Conservation (phyloP, 2,797 vertebrate genomes). For the Eutrigla gurnardus region DNA sequence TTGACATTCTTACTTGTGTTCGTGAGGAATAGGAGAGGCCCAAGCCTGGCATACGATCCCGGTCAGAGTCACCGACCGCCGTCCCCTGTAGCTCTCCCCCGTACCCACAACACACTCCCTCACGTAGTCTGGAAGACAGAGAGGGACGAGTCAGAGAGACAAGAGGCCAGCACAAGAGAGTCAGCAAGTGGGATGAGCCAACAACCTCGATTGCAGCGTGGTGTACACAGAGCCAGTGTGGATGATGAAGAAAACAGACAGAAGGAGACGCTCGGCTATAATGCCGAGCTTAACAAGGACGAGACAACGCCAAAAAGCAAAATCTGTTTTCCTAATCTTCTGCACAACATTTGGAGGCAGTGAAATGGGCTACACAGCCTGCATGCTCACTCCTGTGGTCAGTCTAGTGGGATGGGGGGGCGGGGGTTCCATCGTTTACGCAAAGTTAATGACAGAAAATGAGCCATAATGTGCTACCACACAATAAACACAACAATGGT, state of each 20-base stretch:
- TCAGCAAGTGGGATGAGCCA: slow-evolving; percentile 44
- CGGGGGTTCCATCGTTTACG: slow-evolving; percentile 66
- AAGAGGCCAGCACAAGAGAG: slow-evolving; percentile 24
- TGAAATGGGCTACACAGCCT: slow-evolving; percentile 30
- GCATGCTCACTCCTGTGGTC: slow-evolving; percentile 41
- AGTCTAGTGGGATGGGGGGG: slow-evolving; percentile 41
- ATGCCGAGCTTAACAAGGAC: slow-evolving; percentile 55
- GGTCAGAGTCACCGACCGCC: slow-evolving; percentile 89
- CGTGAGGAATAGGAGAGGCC: slow-evolving; percentile 94
- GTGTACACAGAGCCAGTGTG: slow-evolving; percentile 39
- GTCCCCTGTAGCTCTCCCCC: slow-evolving; percentile 93
- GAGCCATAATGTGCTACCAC: slow-evolving; percentile 71
- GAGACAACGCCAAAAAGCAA: slow-evolving; percentile 60
- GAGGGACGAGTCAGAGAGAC: slow-evolving; percentile 9
- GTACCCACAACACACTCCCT: slow-evolving; percentile 95
- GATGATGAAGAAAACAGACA: slow-evolving; percentile 74
- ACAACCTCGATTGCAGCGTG: slow-evolving; percentile 33
- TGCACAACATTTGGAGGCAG: slow-evolving; percentile 52
- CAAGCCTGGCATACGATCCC: slow-evolving; percentile 94
- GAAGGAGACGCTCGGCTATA: slow-evolving; percentile 49
- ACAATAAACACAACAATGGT: slow-evolving; percentile 66
- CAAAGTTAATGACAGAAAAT: slow-evolving; percentile 75
- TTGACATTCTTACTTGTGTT: slow-evolving; percentile 93
- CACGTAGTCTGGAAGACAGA: slow-evolving; percentile 86
- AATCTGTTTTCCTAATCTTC: slow-evolving; percentile 74